A percentile compares a stretch with the other conserved stretches of the same genome.
These are phyloP conservation scores for Promerops cafer DNA, from an alignment of 2,113 vertebrate species.

Conservation along the genomic window DNA sequence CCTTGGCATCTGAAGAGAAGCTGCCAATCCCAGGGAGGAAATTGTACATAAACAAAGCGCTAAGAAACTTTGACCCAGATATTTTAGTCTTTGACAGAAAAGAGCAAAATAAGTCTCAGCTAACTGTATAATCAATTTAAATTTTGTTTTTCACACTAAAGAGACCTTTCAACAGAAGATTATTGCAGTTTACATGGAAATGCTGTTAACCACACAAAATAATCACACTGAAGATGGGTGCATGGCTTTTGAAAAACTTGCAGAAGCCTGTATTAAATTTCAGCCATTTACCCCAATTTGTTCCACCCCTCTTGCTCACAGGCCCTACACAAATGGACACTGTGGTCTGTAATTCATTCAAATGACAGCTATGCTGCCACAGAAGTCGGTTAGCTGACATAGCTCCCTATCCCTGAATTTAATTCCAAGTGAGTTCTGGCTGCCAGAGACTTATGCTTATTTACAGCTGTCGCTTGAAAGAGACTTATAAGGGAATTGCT, in stretches of 20 bases:
- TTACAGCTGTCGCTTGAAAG: not conserved
- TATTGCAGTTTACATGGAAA: not conserved
- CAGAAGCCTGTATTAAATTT: not conserved
- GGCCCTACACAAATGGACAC: not conserved
- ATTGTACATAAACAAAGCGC: not conserved
- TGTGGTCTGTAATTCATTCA: not conserved
- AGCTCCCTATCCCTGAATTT: not conserved
- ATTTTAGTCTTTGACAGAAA: not conserved
- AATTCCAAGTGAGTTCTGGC: not conserved
- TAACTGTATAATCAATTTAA: not conserved
- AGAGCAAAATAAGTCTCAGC: not conserved
- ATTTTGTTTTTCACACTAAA: not conserved
- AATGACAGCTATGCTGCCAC: not conserved
- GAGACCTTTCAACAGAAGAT: not conserved
- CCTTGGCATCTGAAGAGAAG: not conserved
- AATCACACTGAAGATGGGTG: not conserved
- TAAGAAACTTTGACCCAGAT: not conserved
- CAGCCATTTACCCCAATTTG: not conserved
- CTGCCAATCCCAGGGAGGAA: not conserved
- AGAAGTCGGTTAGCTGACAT: not conserved
- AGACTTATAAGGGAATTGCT: not conserved
- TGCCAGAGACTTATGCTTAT: not conserved
- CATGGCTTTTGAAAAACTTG: not conserved
- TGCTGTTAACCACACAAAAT: not conserved
- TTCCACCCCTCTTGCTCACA: not conserved